Evolutionary conservation across 2,797 vertebrate genomes (phyloP).

Genomic region (Pygocentrus nattereri): DNA sequence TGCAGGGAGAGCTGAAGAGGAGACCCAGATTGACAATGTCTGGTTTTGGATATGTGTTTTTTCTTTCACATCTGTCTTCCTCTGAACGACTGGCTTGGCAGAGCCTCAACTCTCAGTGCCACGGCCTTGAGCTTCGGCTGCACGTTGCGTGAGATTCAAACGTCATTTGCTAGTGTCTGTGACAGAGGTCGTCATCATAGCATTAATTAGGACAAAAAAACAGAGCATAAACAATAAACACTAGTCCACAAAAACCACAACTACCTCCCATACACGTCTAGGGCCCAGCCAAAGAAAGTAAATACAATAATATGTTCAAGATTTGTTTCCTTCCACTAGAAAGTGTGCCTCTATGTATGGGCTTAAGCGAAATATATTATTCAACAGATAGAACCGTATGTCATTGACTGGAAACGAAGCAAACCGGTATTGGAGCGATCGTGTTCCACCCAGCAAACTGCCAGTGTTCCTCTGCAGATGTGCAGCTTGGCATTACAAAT

Average conservation of each 20-base stretch:
- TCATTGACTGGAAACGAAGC: conserved; percentile 75
- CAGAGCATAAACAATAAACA: conserved; percentile 82
- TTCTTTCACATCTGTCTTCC: conserved; percentile 73
- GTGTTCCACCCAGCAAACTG: conserved; percentile 74
- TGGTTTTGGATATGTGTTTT: conserved; percentile 72
- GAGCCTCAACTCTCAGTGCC: conserved; percentile 62
- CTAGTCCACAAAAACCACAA: conserved; percentile 76
- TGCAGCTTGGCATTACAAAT: conserved; percentile 81
- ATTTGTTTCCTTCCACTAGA: conserved; percentile 70
- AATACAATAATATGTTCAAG: conserved; percentile 83
- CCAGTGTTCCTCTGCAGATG: conserved; percentile 81
- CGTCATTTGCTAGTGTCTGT: conserved; percentile 70
- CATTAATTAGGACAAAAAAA: conserved; percentile 82
- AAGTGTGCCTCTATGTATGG: conserved; percentile 59
- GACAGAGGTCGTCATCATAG: conserved; percentile 76
- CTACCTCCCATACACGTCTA: conserved; percentile 68
- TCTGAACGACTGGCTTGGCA: conserved; percentile 64
- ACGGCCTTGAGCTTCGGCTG: conserved; percentile 64
- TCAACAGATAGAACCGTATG: conserved; percentile 73
- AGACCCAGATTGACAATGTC: conserved; percentile 70
- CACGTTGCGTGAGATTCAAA: conserved; percentile 78
- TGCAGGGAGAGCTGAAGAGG: conserved; percentile 26
- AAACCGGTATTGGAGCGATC: conserved; percentile 64
- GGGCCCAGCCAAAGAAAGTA: conserved; percentile 74
- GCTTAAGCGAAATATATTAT: conserved; percentile 72